Evolutionary conservation across 2,888 invertebrate genomes (phyloP).

Genomic region (Spodoptera exigua): DNA sequence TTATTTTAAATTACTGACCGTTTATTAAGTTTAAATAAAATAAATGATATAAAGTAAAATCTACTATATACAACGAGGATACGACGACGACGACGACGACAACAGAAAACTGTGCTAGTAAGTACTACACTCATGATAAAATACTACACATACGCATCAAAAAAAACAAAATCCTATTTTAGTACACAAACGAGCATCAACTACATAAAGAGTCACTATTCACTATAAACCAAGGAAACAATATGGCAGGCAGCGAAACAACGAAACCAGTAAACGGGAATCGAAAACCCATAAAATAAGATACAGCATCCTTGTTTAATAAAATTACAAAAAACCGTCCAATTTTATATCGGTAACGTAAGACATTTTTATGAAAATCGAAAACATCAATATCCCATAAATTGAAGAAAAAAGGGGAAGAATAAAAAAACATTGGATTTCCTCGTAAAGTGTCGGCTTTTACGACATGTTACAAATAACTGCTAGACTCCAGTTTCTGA

Average conservation of each 20-base stretch:
- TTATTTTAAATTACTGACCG: too few relatives aligned
- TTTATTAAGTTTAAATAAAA: too few relatives aligned
- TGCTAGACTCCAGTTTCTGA: slow-evolving; percentile 25
- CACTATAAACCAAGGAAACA: too few relatives aligned
- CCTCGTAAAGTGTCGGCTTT: slow-evolving; percentile 45
- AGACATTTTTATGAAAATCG: slow-evolving; percentile 49
- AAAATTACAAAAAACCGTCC: slow-evolving; percentile 24
- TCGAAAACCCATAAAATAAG: slow-evolving; percentile 15
- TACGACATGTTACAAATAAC: slow-evolving; percentile 41
- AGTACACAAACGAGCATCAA: too few relatives aligned
- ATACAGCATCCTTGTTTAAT: slow-evolving; percentile 19
- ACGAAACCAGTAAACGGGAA: not conserved
- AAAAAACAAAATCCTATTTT: too few relatives aligned
- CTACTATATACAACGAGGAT: too few relatives aligned
- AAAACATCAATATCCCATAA: slow-evolving; percentile 46
- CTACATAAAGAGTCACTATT: too few relatives aligned
- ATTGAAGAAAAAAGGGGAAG: slow-evolving; percentile 19
- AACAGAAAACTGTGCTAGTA: too few relatives aligned
- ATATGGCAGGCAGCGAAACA: not conserved
- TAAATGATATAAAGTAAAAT: too few relatives aligned
- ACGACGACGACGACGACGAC: too few relatives aligned
- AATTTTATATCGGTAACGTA: slow-evolving; percentile 32
- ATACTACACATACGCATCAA: too few relatives aligned
- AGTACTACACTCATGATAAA: too few relatives aligned
- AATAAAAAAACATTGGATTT: slow-evolving; percentile 42